phyloP scores from a whole-genome alignment of 2,888 invertebrate genomes.

The Tyria jacobaeae region DNA sequence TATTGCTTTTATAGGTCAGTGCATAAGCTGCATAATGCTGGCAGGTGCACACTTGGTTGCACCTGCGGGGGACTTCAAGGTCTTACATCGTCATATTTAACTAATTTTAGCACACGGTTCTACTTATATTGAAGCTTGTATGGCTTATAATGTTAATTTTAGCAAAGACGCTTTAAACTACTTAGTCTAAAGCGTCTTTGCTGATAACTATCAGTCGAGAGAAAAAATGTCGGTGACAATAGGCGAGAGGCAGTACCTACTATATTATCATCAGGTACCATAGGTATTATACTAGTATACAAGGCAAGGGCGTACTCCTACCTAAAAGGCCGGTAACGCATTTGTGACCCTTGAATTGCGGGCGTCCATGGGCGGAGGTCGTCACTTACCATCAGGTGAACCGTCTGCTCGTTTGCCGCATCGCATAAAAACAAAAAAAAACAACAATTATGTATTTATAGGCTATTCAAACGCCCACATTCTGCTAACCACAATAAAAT shows the following conservation, averaged over 20 bases:
- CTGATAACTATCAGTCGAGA: not conserved
- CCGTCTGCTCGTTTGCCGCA: no score
- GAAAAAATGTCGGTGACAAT: not conserved
- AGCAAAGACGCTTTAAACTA: not conserved
- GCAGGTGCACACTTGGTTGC: conserved; percentile 78
- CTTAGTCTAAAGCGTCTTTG: not conserved
- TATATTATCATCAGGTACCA: no score
- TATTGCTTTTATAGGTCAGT: conserved; percentile 85
- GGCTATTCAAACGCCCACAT: no score
- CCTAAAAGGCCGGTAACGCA: no score
- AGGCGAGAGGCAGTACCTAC: not conserved
- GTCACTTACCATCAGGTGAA: no score
- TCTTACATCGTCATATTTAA: conserved; percentile 50
- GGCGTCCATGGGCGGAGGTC: no score
- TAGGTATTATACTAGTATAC: no score
- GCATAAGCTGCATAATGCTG: conserved; percentile 76
- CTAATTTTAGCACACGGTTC: conserved; percentile 10
- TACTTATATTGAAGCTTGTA: not conserved
- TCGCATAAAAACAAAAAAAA: no score
- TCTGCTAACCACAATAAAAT: no score
- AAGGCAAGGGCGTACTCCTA: no score
- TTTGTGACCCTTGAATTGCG: no score
- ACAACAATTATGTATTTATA: no score
- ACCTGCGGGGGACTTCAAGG: conserved; percentile 82
- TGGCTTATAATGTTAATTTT: not conserved